A percentile compares a stretch with the other conserved stretches of the same genome.
Evolutionary conservation across 2,113 vertebrate genomes (phyloP).

Genomic region (Poicephalus meyeri): DNA sequence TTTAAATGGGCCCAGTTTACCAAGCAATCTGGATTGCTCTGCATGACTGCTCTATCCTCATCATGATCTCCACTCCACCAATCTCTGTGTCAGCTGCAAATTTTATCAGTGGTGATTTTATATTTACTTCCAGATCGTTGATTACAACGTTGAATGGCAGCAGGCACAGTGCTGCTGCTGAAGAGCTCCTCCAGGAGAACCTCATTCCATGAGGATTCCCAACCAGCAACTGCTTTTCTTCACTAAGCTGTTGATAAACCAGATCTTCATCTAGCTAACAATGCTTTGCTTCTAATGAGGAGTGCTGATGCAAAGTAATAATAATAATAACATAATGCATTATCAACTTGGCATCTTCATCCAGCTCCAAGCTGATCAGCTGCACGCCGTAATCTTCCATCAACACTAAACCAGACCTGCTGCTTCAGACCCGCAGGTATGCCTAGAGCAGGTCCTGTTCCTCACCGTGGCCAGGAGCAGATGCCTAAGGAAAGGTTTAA

Average conservation of each 20-base stretch:
- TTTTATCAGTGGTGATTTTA: conserved; percentile 38
- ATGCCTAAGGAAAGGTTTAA: neutral
- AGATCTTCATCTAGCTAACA: neutral
- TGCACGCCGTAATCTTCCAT: neutral
- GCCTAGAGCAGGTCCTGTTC: neutral
- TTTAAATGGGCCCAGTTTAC: conserved; percentile 7
- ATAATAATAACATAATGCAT: neutral
- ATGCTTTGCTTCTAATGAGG: neutral
- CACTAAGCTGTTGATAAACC: neutral
- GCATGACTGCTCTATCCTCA: conserved; percentile 29
- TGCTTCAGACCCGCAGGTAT: neutral
- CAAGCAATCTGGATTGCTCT: conserved; percentile 21
- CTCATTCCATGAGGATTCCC: neutral
- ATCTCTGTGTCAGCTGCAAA: neutral
- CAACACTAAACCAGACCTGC: neutral
- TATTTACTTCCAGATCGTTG: conserved; percentile 46
- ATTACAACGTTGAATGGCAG: neutral
- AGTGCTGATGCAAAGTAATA: neutral
- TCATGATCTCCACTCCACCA: conserved; percentile 28
- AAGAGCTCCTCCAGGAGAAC: conserved; percentile 21
- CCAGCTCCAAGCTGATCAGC: neutral
- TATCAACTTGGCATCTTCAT: neutral
- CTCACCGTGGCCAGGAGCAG: neutral
- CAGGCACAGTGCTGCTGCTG: accelerated
- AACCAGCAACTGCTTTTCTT: neutral